Evolutionary conservation across 2,113 vertebrate genomes (phyloP).

Genomic region (Anser brachyrhynchus): DNA sequence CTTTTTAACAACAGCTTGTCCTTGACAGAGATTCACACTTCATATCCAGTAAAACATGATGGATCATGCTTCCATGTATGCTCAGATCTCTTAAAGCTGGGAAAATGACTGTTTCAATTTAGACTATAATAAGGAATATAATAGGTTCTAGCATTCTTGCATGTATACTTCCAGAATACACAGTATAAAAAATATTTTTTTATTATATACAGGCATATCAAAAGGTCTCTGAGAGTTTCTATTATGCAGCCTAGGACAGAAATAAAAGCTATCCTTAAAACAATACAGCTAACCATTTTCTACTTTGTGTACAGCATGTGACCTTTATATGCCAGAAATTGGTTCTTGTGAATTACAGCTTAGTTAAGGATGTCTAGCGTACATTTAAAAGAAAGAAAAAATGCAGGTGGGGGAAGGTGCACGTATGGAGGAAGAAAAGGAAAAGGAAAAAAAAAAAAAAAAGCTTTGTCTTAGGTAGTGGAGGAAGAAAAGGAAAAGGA

Average conservation of each 20-base stretch:
- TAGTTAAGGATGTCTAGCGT: background rate
- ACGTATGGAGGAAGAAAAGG: too few relatives aligned
- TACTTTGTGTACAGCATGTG: slow-evolving; percentile 11
- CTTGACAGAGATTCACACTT: background rate
- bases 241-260: background rate
- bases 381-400: background rate
- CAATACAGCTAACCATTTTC: slow-evolving; percentile 35
- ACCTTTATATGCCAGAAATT: slow-evolving; percentile 15
- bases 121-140: background rate
- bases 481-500: background rate
- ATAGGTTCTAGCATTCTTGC: background rate
- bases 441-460: background rate
- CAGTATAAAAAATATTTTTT: background rate
- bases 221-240: background rate
- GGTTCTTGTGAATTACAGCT: background rate
- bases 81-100: background rate
- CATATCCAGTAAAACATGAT: background rate
- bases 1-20: background rate
- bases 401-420: too few relatives aligned
- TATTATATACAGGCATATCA: background rate
- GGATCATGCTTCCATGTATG: background rate
- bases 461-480: background rate
- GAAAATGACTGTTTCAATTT: background rate
- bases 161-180: background rate
- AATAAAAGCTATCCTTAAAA: background rate